Base-by-base conservation (phyloP, 1,140 invertebrate species). In the Drosophila ercepeae region DNA sequence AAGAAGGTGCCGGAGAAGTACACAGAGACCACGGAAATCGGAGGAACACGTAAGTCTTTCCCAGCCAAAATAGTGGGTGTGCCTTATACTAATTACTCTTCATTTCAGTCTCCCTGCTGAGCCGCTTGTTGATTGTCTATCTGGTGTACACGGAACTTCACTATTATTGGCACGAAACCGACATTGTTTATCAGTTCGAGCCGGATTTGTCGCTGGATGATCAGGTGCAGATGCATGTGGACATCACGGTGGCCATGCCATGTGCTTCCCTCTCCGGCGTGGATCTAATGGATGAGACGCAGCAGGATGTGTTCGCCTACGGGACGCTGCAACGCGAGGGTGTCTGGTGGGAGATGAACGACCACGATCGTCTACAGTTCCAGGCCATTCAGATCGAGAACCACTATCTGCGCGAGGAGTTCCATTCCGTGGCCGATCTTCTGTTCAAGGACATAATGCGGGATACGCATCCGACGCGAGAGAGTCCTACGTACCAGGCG, bases 171-270 rank as follows among this genome's bases (percentile, higher is more conserved):
- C 92, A 96, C 53, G 94, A 96, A 72, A 96, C 96, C 83, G 95
- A 95, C 90, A 94, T 98, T 53, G 92, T 95, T 39, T 98, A 98
- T 92, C 95, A 96, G 92, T 99, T 98, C 92, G 94, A 95, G 84
- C 97, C 97, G 9, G 98, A 99, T 88, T 95, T 94, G n/a, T 95
- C 98, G 57, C 94, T 96, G 90, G 95, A 98, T 90, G 96, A 95
- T 67, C 98, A 98, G 92, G 91, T 99, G 21, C 95, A 96, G 91
- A 96, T 99, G 75, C 98, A 98, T 92, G 94, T 99, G 45, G 98
- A 99, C 91, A 94, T 99, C 42, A 99, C 97, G 4, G 95, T 99
- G 11, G 97, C 97, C 19, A 99, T 98, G 96, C 96, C 96, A 60
- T 99, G 98, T 92, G 60, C 92, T 94, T 96, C 93, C 61, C 93